A percentile compares a stretch with the other conserved stretches of the same genome.
phyloP scores from a whole-genome alignment of 2,113 vertebrate genomes.

The Sylvilagus bachmani region DNA sequence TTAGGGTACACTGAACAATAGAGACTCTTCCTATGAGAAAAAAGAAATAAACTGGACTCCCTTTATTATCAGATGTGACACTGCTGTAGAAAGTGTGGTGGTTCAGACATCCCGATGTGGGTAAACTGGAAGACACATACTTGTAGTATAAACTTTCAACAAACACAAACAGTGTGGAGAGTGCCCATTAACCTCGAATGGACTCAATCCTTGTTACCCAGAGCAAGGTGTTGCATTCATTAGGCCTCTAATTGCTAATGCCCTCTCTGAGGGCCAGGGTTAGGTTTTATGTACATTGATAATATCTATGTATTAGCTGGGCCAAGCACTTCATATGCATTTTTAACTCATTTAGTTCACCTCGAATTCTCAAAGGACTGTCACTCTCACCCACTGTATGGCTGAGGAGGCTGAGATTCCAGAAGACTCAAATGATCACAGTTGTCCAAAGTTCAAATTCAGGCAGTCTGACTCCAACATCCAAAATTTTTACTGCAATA shows the following conservation, averaged over 20 bases:
- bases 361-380: not conserved
- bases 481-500: not conserved
- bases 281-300: not conserved
- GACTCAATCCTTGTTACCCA: not conserved
- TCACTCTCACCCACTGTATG: not conserved
- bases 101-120: not conserved
- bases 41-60: not conserved
- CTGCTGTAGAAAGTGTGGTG: not conserved
- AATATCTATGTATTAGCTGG: not conserved
- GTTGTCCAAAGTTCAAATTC: not conserved
- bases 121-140: not conserved
- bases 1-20: not conserved
- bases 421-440: not conserved
- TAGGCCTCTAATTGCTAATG: not conserved
- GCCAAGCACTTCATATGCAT: not conserved
- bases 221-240: not conserved
- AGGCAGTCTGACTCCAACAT: not conserved
- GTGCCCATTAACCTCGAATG: not conserved
- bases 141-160: not conserved
- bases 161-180: not conserved
- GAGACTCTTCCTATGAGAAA: not conserved
- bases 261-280: not conserved
- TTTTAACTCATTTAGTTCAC: not conserved
- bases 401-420: not conserved
- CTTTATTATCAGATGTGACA: not conserved